These are phyloP conservation scores for Tylochromis polylepis DNA, from an alignment of 2,113 vertebrate species.

Conservation along the genomic window DNA sequence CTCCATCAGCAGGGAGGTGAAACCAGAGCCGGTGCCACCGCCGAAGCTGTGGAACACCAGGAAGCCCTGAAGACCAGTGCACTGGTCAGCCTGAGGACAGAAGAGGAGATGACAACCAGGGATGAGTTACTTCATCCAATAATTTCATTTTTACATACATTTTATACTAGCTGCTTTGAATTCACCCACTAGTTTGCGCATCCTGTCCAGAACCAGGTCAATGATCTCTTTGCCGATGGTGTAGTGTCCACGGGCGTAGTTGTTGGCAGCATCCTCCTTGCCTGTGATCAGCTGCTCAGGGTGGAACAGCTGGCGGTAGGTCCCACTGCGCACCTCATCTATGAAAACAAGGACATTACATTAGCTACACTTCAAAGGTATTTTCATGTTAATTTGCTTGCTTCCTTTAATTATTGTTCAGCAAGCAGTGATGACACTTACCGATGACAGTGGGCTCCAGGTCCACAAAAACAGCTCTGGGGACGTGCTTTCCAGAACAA, in stretches of 20 bases:
- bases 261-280: slow-evolving; percentile 72
- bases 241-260: slow-evolving; percentile 68
- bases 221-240: slow-evolving; percentile 31
- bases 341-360: background rate
- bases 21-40: slow-evolving; percentile 57
- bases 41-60: background rate
- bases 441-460: slow-evolving; percentile 66
- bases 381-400: too few species aligned
- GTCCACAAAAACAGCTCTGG: slow-evolving; percentile 77
- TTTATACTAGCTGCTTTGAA: background rate
- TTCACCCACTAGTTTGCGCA: slow-evolving; percentile 74
- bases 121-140: slow-evolving; percentile 58
- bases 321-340: slow-evolving; percentile 50
- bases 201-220: slow-evolving; percentile 77
- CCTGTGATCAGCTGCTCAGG: slow-evolving; percentile 71
- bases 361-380: rapidly evolving
- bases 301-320: slow-evolving; percentile 65
- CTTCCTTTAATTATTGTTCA: rapidly evolving
- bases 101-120: slow-evolving; percentile 41
- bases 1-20: slow-evolving; percentile 87
- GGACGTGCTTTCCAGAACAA: slow-evolving; percentile 78
- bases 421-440: background rate
- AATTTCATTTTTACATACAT: background rate
- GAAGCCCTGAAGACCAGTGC: slow-evolving; percentile 65
- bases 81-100: slow-evolving; percentile 55